phyloP scores from a whole-genome alignment of 2,113 vertebrate species.

The Halichoeres trimaculatus region DNA sequence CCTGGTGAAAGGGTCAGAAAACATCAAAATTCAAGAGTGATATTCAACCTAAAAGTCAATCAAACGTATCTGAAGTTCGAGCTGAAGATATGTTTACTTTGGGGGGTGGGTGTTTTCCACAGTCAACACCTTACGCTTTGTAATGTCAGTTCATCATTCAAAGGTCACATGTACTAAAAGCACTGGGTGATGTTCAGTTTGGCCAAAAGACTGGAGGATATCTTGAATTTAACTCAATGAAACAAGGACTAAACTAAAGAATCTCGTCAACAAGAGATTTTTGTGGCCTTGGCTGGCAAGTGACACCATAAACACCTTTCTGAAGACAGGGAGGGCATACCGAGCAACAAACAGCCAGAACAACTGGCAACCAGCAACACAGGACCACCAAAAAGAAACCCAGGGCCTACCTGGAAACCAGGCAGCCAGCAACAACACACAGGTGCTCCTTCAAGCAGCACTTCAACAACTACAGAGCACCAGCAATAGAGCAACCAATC shows the following conservation, averaged over 20 bases:
- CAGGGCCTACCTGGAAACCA: neutral
- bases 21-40: neutral
- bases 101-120: slow-evolving; percentile 8
- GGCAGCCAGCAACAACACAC: slow-evolving; percentile 25
- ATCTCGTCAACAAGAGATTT: neutral
- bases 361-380: neutral
- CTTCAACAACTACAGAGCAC: slow-evolving; percentile 23
- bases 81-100: neutral
- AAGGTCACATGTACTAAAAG: neutral
- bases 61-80: neutral
- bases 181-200: neutral
- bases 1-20: slow-evolving; percentile 62
- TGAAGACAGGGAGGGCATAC: neutral
- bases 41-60: slow-evolving; percentile 22
- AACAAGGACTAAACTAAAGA: neutral
- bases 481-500: slow-evolving; percentile 24
- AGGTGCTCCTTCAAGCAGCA: slow-evolving; percentile 2
- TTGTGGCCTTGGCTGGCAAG: no score
- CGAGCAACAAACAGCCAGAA: neutral
- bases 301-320: no score
- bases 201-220: neutral
- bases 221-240: neutral
- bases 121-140: slow-evolving; percentile 3
- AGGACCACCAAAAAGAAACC: slow-evolving; percentile 17
- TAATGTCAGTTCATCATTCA: slow-evolving; percentile 2